Conservation (phyloP, 2,888 invertebrate species). For the Eupeodes luniger region DNA sequence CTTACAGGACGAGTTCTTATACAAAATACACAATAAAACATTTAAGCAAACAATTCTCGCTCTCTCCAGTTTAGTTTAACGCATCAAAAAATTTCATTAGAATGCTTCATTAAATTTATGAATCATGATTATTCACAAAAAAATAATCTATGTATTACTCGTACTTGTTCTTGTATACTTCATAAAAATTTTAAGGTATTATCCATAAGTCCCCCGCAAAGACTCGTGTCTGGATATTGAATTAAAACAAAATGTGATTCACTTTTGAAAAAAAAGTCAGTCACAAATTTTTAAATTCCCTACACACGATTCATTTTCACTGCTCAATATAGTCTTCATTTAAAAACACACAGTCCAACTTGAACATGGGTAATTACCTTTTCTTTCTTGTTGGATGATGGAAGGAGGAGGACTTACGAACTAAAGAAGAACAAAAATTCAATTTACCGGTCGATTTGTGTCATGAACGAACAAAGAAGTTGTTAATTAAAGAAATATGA, state of each 20-base stretch:
- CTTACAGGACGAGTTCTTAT: neutral
- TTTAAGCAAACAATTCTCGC: neutral
- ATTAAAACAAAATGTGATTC: slow-evolving; percentile 19
- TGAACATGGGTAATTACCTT: slow-evolving; percentile 49
- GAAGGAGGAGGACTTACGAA: neutral
- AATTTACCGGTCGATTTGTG: slow-evolving; percentile 62
- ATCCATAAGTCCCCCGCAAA: slow-evolving; percentile 1
- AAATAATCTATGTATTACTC: neutral
- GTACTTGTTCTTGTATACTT: neutral
- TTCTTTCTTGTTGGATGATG: slow-evolving; percentile 1
- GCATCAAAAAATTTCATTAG: slow-evolving; percentile 38
- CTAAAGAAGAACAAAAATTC: slow-evolving; percentile 33
- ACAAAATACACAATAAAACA: neutral
- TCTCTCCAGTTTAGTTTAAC: neutral
- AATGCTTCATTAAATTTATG: slow-evolving; percentile 46
- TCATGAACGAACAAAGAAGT: slow-evolving; percentile 42
- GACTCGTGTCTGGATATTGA: neutral
- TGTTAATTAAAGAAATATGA: slow-evolving; percentile 55
- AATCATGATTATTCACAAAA: slow-evolving; percentile 46
- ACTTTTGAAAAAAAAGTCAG: slow-evolving; percentile 5
- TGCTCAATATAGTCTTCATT: neutral
- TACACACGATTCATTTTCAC: neutral
- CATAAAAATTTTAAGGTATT: slow-evolving; percentile 2
- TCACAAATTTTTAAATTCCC: slow-evolving; percentile 9
- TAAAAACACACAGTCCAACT: neutral